Base-by-base conservation (phyloP, 2,113 vertebrate genomes). In the Atherinomorus stipes region DNA sequence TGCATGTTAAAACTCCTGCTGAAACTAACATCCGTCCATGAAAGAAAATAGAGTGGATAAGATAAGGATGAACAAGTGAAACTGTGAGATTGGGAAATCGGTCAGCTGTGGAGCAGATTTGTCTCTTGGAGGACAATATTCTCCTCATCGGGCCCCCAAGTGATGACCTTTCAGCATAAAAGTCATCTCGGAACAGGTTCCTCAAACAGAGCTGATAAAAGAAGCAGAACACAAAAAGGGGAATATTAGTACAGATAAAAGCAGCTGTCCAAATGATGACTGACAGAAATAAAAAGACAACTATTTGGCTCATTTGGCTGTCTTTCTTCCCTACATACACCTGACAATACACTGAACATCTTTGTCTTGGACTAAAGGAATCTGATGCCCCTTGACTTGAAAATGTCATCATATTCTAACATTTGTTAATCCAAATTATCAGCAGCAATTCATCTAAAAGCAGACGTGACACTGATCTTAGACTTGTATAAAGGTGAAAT, bases 131-230 rank as follows among this genome's bases (percentile, higher is more conserved):
- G 38, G 75, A 81, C 81, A 69, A 40, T 50, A 66, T 81, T 63
- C 67, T 81, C 64, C 54, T 68, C 57, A 51, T 69, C 67, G 67
- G 19, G 19, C 34, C 42, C 34, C 64, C 51, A 57, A 40, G 16
- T 50, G 60, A 58, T 53, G 51, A 4, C 3, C n/a, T 65, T 68
- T 56, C 7, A 53, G 67, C 64, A 51, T 7, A 21, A 23, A 28
- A 47, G 34, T 94, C 89, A 94, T 88, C 93, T 93, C 4, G 77
- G 71, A 53, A 83, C 71, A 4, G 90, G 56, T 74, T 95, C 93
- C 65, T 95, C 94, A n/a, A 94, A 90, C 68, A 94, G 85, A 64
- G 94, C 94, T 95, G 87, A 13, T 84, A 86, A 84, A 26, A 84
- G 26, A 56, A 28, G 45, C 13, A 54, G 9, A 12, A 76, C 68